Evolutionary conservation across 1,140 invertebrate species (phyloP).

Genomic region (Anthonomus grandis): DNA sequence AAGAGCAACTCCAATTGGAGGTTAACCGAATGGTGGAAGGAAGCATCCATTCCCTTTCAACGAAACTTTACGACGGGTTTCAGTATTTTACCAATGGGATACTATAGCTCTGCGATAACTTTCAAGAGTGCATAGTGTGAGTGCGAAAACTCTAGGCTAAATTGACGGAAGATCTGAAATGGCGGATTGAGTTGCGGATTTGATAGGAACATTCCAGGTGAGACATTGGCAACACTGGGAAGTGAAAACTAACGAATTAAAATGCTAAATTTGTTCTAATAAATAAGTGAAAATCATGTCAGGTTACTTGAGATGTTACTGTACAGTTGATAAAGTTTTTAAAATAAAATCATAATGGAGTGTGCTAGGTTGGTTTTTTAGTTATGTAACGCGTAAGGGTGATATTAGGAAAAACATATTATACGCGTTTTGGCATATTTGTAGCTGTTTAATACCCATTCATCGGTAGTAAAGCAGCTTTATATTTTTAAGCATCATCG

Average conservation of each 20-base stretch:
- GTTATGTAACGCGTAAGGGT: no score
- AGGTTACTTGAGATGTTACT: no score
- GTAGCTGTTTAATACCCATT: no score
- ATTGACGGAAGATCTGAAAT: not conserved
- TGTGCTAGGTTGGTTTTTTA: no score
- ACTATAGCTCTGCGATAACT: conserved; percentile 50
- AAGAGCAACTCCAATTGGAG: conserved; percentile 89
- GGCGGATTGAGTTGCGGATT: not conserved
- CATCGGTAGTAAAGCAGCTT: no score
- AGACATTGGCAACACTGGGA: not conserved
- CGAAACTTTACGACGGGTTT: conserved; percentile 97
- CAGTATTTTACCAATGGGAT: conserved; percentile 99
- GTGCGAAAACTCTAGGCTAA: not conserved
- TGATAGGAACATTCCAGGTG: not conserved
- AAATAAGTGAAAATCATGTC: no score
- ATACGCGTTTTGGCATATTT: no score
- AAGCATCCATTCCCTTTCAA: conserved; percentile 93
- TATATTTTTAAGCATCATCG: no score
- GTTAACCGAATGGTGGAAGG: conserved; percentile 92
- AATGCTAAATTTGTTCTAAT: not conserved
- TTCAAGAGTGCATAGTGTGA: conserved; percentile 20
- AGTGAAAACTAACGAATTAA: not conserved
- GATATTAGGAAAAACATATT: no score
- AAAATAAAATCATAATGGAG: no score
- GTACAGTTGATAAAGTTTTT: no score